Evolutionary conservation across 2,888 invertebrate genomes (phyloP).

Genomic region (Drosophila emarginata): DNA sequence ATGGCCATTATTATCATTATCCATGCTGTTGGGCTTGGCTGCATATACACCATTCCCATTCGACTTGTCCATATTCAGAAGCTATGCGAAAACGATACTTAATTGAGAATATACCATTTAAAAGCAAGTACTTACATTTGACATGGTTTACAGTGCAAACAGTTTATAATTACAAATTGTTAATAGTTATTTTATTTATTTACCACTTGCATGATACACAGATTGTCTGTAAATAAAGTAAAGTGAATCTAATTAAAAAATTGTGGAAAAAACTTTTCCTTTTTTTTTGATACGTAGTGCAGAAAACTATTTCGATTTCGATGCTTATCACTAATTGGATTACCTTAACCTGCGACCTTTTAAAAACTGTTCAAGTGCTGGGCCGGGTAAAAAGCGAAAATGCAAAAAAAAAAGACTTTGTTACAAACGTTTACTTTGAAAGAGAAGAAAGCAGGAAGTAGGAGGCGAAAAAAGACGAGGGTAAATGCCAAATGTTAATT

Average conservation of each 20-base stretch:
- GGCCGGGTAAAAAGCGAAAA: constrained; percentile 23
- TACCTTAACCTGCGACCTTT: constrained; percentile 63
- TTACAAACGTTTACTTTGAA: constrained; percentile 20
- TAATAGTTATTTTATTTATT: constrained; percentile 6
- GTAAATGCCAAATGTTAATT: constrained; percentile 71
- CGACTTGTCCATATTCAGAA: constrained; percentile 81
- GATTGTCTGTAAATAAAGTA: constrained; percentile 65
- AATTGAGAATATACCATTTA: neutral
- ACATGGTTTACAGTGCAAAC: constrained; percentile 67
- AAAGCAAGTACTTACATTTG: constrained; percentile 66
- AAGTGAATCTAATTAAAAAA: constrained; percentile 23
- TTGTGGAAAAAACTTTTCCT: neutral
- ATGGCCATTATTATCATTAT: constrained; percentile 50
- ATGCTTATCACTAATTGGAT: constrained; percentile 74
- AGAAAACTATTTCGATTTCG: constrained; percentile 33
- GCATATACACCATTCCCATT: constrained; percentile 82
- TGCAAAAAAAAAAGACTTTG: constrained; percentile 29
- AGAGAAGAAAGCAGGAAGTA: constrained; percentile 35
- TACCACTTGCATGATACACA: constrained; percentile 54
- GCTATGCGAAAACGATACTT: constrained; percentile 37
- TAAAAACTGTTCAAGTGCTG: constrained; percentile 14
- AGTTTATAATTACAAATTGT: neutral
- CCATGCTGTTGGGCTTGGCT: constrained; percentile 55
- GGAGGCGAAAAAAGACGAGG: constrained; percentile 8
- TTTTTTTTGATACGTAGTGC: constrained; percentile 6